These are phyloP conservation scores for Eulithis testata DNA, from an alignment of 2,888 invertebrate species.

Conservation along the genomic window DNA sequence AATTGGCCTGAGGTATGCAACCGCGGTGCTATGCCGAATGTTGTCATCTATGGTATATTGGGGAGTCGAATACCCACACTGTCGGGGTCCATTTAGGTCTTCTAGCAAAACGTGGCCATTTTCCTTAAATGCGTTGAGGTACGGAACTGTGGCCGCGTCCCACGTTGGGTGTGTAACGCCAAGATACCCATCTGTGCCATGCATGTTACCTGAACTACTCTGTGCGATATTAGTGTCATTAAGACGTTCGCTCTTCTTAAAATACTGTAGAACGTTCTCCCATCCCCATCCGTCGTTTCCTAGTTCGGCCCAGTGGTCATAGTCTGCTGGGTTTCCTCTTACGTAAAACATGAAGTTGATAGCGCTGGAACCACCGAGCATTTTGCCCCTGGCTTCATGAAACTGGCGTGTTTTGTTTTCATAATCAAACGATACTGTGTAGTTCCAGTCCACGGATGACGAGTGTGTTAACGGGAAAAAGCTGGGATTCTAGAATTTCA, in stretches of 20 bases:
- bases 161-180: slow-evolving; percentile 36
- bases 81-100: slow-evolving; percentile 54
- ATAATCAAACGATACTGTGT: slow-evolving; percentile 36
- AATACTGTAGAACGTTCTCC: slow-evolving; percentile 55
- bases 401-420: slow-evolving; percentile 48
- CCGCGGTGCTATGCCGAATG: slow-evolving; percentile 54
- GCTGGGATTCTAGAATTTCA: slow-evolving; percentile 53
- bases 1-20: slow-evolving; percentile 51
- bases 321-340: slow-evolving; percentile 87
- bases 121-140: slow-evolving; percentile 54
- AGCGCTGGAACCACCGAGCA: slow-evolving; percentile 87
- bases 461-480: slow-evolving; percentile 50
- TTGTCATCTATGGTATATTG: slow-evolving; percentile 49
- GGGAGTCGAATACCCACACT: slow-evolving; percentile 51
- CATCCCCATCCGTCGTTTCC: slow-evolving; percentile 82
- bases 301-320: slow-evolving; percentile 74
- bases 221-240: slow-evolving; percentile 24
- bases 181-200: slow-evolving; percentile 40
- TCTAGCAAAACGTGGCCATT: slow-evolving; percentile 49
- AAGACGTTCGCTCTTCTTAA: slow-evolving; percentile 59
- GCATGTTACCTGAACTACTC: slow-evolving; percentile 11
- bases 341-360: slow-evolving; percentile 88
- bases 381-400: slow-evolving; percentile 85
- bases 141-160: slow-evolving; percentile 9
- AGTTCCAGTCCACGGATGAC: slow-evolving; percentile 56